These are phyloP conservation scores for Aphidius ervi DNA, from an alignment of 1,140 invertebrate genomes.

Conservation along the genomic window DNA sequence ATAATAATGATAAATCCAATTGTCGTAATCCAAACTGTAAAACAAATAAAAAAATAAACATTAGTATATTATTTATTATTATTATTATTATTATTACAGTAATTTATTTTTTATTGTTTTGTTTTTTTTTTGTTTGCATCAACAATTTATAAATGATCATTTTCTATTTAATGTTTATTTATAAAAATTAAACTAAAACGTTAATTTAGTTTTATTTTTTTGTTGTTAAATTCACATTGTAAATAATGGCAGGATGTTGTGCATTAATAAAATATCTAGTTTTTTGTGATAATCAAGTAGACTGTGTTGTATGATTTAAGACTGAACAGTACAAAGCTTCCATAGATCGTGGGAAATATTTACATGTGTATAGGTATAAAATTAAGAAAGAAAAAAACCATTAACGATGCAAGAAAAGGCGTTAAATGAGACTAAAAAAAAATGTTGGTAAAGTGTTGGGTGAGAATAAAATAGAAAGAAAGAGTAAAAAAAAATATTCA, in stretches of 20 bases:
- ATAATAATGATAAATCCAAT: conserved; percentile 77
- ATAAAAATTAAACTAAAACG: no score
- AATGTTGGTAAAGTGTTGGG: not conserved
- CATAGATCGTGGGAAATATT: not conserved
- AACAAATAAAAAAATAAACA: conserved; percentile 29
- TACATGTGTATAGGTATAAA: not conserved
- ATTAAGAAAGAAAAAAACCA: no score
- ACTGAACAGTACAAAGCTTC: no score
- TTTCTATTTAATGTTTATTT: no score
- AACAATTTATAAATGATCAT: not conserved
- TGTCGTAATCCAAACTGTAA: conserved; percentile 75
- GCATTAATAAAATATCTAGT: not conserved
- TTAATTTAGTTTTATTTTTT: no score
- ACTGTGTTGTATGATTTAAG: not conserved
- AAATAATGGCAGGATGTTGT: not conserved
- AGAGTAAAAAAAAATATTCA: not conserved
- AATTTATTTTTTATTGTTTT: no score
- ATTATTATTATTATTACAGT: not conserved
- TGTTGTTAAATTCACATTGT: no score
- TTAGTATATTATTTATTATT: not conserved
- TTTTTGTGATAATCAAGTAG: not conserved
- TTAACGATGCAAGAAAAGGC: conserved; percentile 7
- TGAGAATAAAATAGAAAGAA: not conserved
- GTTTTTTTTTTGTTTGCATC: not conserved
- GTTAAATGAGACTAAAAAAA: conserved; percentile 10